Evolutionary conservation across 2,797 vertebrate genomes (phyloP), one percentile per base, ranked within the genome.

Genomic region (Anniella stebbinsi): DNA sequence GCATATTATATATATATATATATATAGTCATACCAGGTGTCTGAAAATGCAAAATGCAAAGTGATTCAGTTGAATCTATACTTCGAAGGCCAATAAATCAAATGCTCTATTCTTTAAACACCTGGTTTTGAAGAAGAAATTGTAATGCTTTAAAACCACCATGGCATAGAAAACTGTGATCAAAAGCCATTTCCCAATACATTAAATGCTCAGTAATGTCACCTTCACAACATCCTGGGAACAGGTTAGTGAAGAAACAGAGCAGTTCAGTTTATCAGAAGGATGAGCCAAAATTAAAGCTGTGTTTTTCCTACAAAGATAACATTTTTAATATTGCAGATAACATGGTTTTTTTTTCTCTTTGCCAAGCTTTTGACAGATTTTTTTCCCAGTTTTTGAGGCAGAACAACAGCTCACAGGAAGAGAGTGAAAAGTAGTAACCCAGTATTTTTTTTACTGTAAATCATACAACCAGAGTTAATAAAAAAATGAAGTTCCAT

Each of bases 361-460:
- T 2, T 57, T 90, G 89, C 86, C 84, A 92, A 91, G 15, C 25
- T 92, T 94, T 88, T 92, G 91, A 77, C 73, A 54, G 51, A n/a
- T 93, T 88, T 92, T 93, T 90, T 6, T 45, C 45, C 45, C 45
- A 3, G 93, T 92, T 91, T 73, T 87, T 69, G 54, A 91, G 88
- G 87, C 77, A 93, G 84, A 93, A 90, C n/a, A 91, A 93, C 92
- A 89, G 83, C 75, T 94, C 38, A n/a, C n/a, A 76, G 41, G 60
- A 41, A 0, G 0, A 93, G 77, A 87, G 70, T 48, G 48, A 45
- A 93, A 23, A 90, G 66, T 45, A 3, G 18, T 88, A 87, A 91
- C 63, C 90, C 94, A 92, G 45, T 90, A 63, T 80, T 92, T 91
- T 92, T n/a, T 77, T 91, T 92, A 85, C 67, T 91, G 38, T 84